These are phyloP conservation scores for Nothoprocta pentlandii DNA, from an alignment of 2,113 vertebrate species.

Conservation along the genomic window DNA sequence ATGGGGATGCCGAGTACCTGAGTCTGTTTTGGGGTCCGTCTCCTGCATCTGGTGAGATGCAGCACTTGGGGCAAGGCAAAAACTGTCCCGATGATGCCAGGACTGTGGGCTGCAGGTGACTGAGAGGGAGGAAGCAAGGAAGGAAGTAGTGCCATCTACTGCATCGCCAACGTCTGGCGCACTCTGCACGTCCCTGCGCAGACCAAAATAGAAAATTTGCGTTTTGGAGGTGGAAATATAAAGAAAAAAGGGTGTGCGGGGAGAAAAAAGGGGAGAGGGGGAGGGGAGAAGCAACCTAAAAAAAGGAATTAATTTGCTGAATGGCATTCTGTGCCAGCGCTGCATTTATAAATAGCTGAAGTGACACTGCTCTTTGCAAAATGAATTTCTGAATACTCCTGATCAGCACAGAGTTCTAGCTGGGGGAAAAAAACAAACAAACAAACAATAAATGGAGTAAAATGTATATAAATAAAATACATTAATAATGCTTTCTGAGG, in stretches of 20 bases:
- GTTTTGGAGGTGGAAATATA: constrained; percentile 49
- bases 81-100: accelerated
- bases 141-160: constrained; percentile 54
- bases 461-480: constrained; percentile 55
- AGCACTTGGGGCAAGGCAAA: neutral
- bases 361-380: constrained; percentile 42
- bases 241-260: neutral
- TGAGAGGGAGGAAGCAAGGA: neutral
- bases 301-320: constrained; percentile 70
- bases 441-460: constrained; percentile 47
- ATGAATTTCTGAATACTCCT: constrained; percentile 33
- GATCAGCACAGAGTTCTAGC: constrained; percentile 40
- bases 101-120: neutral
- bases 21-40: accelerated
- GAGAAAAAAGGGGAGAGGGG: neutral
- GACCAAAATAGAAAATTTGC: constrained; percentile 31
- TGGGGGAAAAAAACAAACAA: neutral
- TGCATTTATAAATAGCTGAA: constrained; percentile 63
- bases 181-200: accelerated
- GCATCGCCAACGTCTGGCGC: neutral
- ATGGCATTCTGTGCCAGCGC: constrained; percentile 56
- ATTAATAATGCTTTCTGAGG: neutral
- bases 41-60: accelerated
- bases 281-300: constrained; percentile 47
- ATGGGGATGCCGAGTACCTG: accelerated